Evolutionary conservation across 1,140 invertebrate species (phyloP).

Genomic region (Cydia strobilella): DNA sequence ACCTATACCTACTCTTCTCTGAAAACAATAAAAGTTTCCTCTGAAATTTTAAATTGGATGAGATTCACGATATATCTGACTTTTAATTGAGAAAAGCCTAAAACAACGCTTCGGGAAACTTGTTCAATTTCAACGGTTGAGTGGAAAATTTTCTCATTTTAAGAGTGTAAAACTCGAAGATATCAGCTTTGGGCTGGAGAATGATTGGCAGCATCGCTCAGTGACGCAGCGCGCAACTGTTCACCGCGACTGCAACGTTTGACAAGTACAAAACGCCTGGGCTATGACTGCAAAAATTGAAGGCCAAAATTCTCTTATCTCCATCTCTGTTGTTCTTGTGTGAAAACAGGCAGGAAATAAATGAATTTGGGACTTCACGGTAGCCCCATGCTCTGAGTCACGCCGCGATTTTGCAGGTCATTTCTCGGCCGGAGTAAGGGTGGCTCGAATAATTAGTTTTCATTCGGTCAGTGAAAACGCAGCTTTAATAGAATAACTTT

Average conservation of each 20-base stretch:
- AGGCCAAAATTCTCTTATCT: background rate
- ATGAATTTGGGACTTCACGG: background rate
- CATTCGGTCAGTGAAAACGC: slow-evolving; percentile 29
- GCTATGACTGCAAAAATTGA: background rate
- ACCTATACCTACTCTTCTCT: slow-evolving; percentile 23
- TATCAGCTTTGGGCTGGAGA: background rate
- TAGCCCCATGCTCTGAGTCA: background rate
- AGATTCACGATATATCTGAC: background rate
- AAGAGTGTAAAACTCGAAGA: background rate
- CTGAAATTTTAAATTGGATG: slow-evolving; percentile 24
- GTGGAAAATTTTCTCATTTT: slow-evolving; percentile 1
- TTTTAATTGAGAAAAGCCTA: background rate
- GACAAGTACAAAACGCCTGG: background rate
- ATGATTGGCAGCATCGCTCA: background rate
- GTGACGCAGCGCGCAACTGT: slow-evolving; percentile 8
- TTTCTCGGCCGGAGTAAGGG: background rate
- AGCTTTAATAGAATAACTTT: slow-evolving; percentile 6
- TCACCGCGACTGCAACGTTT: slow-evolving; percentile 1
- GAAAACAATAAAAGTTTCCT: background rate
- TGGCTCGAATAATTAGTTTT: slow-evolving; percentile 8
- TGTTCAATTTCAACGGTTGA: slow-evolving; percentile 4
- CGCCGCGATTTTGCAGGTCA: background rate
- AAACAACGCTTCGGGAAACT: background rate
- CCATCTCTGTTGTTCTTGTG: background rate
- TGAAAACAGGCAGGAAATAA: background rate